Conservation (phyloP, 2,888 invertebrate genomes). For the Cryptophagus acutangulus region DNA sequence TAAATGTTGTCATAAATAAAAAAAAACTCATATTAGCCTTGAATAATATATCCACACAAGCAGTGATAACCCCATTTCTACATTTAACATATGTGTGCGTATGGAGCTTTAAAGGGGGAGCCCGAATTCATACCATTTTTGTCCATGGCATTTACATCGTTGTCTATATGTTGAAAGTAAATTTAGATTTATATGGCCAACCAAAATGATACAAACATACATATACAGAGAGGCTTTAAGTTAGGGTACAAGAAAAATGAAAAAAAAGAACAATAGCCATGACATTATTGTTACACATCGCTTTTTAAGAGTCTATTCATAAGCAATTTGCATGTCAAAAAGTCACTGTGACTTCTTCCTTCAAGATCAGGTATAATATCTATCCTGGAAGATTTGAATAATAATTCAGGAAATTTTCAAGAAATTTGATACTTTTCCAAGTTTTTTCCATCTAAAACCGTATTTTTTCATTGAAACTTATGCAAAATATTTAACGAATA, state of each 20-base stretch:
- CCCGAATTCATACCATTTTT: background rate
- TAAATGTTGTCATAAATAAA: background rate
- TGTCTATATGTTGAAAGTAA: background rate
- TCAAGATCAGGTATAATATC: too few species aligned
- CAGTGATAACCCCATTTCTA: background rate
- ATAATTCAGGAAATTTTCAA: too few species aligned
- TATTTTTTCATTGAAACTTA: background rate
- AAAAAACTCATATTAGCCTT: background rate
- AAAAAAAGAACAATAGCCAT: too few species aligned
- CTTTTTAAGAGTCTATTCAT: constrained; percentile 1
- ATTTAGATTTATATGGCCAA: constrained; percentile 1
- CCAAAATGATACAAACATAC: background rate
- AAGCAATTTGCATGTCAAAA: background rate
- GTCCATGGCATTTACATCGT: background rate
- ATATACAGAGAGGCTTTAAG: too few species aligned
- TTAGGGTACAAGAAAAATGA: too few species aligned
- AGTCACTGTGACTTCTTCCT: too few species aligned
- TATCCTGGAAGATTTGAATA: too few species aligned
- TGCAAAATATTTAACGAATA: too few species aligned
- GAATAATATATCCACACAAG: background rate
- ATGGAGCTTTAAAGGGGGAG: background rate
- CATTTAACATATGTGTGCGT: background rate
- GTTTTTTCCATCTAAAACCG: background rate
- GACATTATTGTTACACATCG: constrained; percentile 3
- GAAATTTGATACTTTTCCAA: constrained; percentile 1